Evolutionary conservation across 1,140 invertebrate genomes (phyloP), one percentile per base, ranked within the genome.

Genomic region (Heliconius hewitsoni): DNA sequence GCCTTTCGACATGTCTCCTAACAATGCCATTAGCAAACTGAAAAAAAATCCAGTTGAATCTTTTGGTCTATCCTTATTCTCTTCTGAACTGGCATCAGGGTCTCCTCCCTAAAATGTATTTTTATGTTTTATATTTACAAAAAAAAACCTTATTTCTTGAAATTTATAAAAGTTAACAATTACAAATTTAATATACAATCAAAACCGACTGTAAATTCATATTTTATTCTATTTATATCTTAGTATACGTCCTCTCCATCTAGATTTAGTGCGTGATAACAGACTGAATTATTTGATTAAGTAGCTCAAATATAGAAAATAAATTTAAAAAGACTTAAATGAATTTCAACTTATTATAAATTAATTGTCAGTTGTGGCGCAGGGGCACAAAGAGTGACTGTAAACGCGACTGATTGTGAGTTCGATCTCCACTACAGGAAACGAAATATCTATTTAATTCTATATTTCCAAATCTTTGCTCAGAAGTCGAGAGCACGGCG

Each of bases 1-100:
- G 18, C 85, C 81, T 75, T 94, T 94, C 0, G 90, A 92, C 92
- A 94, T 94, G 42, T 93, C 88, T 82, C 92, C 93, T 0, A 91
- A 84, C 0, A 93, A 81, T 8, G 85, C 84, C 85, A 91, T 90
- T 0, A 94, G 55, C 5, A 94, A 84, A 72, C 92, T 93, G 3
- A 80, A 2, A 55, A 92, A 84, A 82, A 94, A 94, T 39, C 92
- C 91, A 16, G 86, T 88, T 1, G 93, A 94, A 71, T 94, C 93
- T 39, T 77, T 81, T 52, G 74, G 81, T 23, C 80, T 85, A 30
- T 87, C 82, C 1, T 80, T 87, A 73, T 88, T 80, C n/a, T 91
- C 90, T 74, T 91, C 91, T 19, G 89, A 89, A 52, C 83, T 86
- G 8, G 80, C 86, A 18, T 92, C 90, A 2, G 88, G 84, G 60